phyloP scores from a whole-genome alignment of 2,113 vertebrate species.

The Caracal caracal region DNA sequence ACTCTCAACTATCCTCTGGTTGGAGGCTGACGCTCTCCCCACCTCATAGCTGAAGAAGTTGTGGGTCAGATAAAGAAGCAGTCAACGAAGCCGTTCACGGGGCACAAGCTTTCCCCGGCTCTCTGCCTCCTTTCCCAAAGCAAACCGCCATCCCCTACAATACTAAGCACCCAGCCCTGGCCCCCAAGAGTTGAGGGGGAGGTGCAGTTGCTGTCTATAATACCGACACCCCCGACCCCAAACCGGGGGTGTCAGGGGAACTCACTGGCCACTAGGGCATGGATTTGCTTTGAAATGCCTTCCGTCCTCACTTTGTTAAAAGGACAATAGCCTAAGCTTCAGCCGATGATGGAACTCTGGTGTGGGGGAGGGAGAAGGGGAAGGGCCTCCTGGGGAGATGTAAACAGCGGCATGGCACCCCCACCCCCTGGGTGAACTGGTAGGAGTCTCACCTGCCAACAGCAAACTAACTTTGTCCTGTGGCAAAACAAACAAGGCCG shows the following conservation, averaged over 20 bases:
- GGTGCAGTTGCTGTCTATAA: not conserved
- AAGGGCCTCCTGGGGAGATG: not conserved
- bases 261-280: not conserved
- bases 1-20: not conserved
- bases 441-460: not conserved
- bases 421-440: not conserved
- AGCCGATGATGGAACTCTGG: not conserved
- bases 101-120: not conserved
- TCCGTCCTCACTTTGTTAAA: not conserved
- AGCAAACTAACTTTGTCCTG: not conserved
- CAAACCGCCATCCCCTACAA: not conserved
- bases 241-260: not conserved
- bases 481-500: not conserved
- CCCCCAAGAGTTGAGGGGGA: not conserved
- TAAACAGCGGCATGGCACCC: not conserved
- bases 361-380: not conserved
- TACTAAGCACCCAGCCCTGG: not conserved
- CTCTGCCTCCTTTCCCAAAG: not conserved
- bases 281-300: not conserved
- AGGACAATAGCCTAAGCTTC: not conserved
- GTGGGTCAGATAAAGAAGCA: not conserved
- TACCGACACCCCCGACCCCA: not conserved
- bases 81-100: not conserved
- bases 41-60: not conserved
- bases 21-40: not conserved